phyloP scores from a whole-genome alignment of 2,888 invertebrate species.

The Argyra leucocephala region DNA sequence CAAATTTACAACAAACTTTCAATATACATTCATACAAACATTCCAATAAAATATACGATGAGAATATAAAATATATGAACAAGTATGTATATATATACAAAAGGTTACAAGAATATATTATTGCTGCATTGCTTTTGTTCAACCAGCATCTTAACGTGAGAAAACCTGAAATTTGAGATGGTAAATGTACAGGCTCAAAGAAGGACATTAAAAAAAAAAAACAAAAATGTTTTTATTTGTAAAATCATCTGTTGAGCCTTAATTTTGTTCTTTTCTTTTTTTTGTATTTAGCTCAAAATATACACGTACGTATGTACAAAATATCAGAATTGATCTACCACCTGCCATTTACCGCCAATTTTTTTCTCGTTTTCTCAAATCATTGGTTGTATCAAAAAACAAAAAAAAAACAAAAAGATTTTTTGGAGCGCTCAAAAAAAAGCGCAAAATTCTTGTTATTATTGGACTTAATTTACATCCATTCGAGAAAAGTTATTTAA shows the following conservation, averaged over 20 bases:
- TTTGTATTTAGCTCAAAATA: not conserved
- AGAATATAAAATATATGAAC: not conserved
- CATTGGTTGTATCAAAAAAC: not conserved
- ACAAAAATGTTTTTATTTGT: too few species aligned
- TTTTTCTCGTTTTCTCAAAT: not conserved
- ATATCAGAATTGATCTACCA: not conserved
- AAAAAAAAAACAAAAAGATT: not conserved
- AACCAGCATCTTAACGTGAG: slow-evolving; percentile 2
- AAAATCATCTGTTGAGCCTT: slow-evolving; percentile 1
- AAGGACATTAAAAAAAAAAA: too few species aligned
- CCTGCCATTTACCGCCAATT: slow-evolving; percentile 1
- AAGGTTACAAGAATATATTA: not conserved
- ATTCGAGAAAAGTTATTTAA: too few species aligned
- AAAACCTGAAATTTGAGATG: slow-evolving; percentile 1
- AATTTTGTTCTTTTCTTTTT: not conserved
- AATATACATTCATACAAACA: too few species aligned
- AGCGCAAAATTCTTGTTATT: not conserved
- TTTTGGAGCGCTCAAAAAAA: not conserved
- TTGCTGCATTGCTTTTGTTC: not conserved
- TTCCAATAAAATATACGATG: too few species aligned
- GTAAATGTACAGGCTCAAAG: slow-evolving; percentile 1
- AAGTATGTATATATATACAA: not conserved
- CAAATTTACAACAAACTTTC: too few species aligned
- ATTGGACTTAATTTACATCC: too few species aligned
- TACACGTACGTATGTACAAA: too few species aligned